A percentile compares a stretch with the other conserved stretches of the same genome.
Evolutionary conservation across 35 echinoderm and acorn worm species (phyloP).

Genomic region (Apostichopus japonicus): DNA sequence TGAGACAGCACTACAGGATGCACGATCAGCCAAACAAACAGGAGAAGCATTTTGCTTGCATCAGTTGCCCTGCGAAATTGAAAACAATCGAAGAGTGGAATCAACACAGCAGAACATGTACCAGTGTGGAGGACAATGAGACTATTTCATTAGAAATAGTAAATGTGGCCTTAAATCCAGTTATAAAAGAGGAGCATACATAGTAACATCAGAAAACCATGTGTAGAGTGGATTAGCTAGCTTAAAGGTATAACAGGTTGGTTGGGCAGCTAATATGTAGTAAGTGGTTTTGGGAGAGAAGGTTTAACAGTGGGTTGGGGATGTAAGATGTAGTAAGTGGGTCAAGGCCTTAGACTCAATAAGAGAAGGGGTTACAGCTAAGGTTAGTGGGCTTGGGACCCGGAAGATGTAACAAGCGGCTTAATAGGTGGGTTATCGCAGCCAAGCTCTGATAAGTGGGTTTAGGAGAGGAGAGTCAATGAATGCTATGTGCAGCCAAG

Average conservation of each 20-base stretch:
- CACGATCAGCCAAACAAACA: neutral
- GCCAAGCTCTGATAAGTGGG: no score
- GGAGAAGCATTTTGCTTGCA: neutral
- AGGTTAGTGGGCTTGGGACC: no score
- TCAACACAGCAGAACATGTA: constrained; percentile 8
- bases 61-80: neutral
- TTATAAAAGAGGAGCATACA: neutral
- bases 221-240: no score
- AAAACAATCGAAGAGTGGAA: neutral
- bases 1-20: constrained; percentile 28
- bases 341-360: no score
- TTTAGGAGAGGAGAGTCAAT: no score
- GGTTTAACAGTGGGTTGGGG: no score
- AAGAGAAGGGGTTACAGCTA: no score
- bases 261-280: neutral
- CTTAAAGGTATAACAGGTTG: neutral
- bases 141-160: constrained; percentile 6
- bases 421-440: no score
- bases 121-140: neutral
- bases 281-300: no score
- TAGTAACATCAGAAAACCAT: neutral
- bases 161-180: constrained; percentile 35
- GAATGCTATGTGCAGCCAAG: no score
- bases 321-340: no score
- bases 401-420: no score